Conservation (phyloP, 2,888 invertebrate genomes). For the Stomorhina lunata region DNA sequence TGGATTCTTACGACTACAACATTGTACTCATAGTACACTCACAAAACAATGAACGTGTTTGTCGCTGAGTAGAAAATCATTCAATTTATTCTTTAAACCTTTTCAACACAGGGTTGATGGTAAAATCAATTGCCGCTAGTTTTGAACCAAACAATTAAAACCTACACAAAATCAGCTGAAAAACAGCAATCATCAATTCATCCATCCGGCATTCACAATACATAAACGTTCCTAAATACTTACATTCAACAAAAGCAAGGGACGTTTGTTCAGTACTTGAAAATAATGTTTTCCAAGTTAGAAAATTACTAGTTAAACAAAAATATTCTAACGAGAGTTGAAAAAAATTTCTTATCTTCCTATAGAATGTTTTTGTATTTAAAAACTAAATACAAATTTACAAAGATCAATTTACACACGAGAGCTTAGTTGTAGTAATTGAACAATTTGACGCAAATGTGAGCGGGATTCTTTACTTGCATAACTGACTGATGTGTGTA, state of each 20-base stretch:
- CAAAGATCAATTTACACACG: too few relatives aligned
- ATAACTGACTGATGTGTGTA: too few relatives aligned
- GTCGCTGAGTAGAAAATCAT: conserved; percentile 24
- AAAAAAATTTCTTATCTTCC: too few relatives aligned
- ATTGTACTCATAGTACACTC: background rate
- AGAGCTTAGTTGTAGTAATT: too few relatives aligned
- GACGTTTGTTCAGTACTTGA: background rate
- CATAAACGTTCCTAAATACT: too few relatives aligned
- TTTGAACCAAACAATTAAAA: conserved; percentile 32
- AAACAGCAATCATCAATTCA: conserved; percentile 38
- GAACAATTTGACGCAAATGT: too few relatives aligned
- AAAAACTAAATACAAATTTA: too few relatives aligned
- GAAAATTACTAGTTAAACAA: too few relatives aligned
- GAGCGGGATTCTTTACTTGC: too few relatives aligned
- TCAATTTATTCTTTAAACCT: conserved; percentile 26
- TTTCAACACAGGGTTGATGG: conserved; percentile 12
- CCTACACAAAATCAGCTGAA: conserved; percentile 41
- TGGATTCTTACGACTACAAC: conserved; percentile 25
- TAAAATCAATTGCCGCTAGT: conserved; percentile 30
- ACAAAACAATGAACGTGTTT: conserved; percentile 44
- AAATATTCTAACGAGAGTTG: too few relatives aligned
- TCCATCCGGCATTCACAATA: background rate
- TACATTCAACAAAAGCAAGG: background rate
- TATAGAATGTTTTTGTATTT: too few relatives aligned
- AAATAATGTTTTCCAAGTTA: conserved; percentile 4